Conservation (phyloP, 2,113 vertebrate genomes). For the Cebidichthys violaceus region DNA sequence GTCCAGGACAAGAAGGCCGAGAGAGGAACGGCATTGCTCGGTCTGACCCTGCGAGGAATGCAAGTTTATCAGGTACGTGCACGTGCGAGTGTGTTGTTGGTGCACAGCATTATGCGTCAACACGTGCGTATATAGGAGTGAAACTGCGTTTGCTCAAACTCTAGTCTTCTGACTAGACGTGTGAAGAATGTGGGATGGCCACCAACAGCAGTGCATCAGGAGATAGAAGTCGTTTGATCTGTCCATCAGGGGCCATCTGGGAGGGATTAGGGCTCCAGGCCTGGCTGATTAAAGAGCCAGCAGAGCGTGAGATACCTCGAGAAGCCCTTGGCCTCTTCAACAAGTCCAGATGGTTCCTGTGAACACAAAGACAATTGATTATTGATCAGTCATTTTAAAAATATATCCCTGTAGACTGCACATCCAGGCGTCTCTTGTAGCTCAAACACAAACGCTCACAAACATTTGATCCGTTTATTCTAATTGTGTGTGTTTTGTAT, state of each 20-base stretch:
- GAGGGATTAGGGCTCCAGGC: slow-evolving; percentile 76
- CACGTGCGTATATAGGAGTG: slow-evolving; percentile 7
- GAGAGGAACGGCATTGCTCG: slow-evolving; percentile 87
- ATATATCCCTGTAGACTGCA: slow-evolving; percentile 22
- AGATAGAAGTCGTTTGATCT: slow-evolving; percentile 80
- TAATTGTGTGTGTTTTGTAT: slow-evolving; percentile 23
- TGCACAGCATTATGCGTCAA: slow-evolving; percentile 42
- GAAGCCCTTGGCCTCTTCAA: slow-evolving; percentile 55
- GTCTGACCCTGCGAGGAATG: slow-evolving; percentile 91
- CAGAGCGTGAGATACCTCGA: slow-evolving; percentile 74
- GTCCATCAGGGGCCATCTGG: slow-evolving; percentile 76
- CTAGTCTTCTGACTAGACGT: slow-evolving; percentile 51
- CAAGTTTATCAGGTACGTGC: slow-evolving; percentile 92
- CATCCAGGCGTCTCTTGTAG: slow-evolving; percentile 12
- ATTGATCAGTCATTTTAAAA: slow-evolving; percentile 45
- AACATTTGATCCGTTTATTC: neutral
- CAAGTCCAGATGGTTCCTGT: slow-evolving; percentile 62
- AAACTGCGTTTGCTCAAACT: slow-evolving; percentile 66
- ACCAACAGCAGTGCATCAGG: slow-evolving; percentile 64
- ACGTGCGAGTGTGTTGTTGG: slow-evolving; percentile 44
- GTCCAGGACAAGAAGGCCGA: slow-evolving; percentile 92
- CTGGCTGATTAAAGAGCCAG: slow-evolving; percentile 73
- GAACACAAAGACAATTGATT: slow-evolving; percentile 48
- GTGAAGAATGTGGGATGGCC: slow-evolving; percentile 80
- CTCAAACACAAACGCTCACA: neutral